Base-by-base conservation (phyloP, 2,888 invertebrate species). In the Napeogenes inachia region DNA sequence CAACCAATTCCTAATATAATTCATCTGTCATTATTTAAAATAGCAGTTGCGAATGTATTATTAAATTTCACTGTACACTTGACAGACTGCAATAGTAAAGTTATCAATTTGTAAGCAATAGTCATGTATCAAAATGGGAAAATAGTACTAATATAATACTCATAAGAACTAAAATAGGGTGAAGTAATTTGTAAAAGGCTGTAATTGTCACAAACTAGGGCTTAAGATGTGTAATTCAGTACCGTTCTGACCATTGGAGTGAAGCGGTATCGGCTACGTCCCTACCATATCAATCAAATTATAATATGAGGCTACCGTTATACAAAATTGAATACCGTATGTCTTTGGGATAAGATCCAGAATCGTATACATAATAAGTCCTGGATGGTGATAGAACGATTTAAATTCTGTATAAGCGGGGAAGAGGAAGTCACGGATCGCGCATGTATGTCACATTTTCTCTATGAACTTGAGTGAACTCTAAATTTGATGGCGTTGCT, bases 361-460 rank as follows among this genome's bases (percentile, higher is more conserved):
- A 77, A 70, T 81, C 67, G 75, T 68, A 62, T 71, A 72, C 60
- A 67, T 67, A 73, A 74, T 75, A 73, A 73, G 74, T 73, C 72
- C 77, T 80, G 84, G 86, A 85, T 85, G 80, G 84, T 77, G 79
- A 84, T 85, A 79, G 84, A 84, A 80, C 84, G 80, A 87, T 89
- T 89, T 87, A 89, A 89, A 89, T 89, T 89, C 89, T 81, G 88
- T 80, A 87, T 86, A 86, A 87, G 89, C 84, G 82, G 88, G 89
- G 88, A 88, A 85, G 87, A 89, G 89, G 89, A 89, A 89, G 89
- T 89, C 88, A 85, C 86, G 87, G 78, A 77, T 76, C 77, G 73
- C 77, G 79, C 84, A 84, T 87, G 84, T 88, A 86, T 87, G 86
- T 82, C 84, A 88, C 86, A 87, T 84, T 83, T 88, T 87, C 86